Conservation (phyloP, 2,113 vertebrate genomes). For the Muntiacus muntjak region DNA sequence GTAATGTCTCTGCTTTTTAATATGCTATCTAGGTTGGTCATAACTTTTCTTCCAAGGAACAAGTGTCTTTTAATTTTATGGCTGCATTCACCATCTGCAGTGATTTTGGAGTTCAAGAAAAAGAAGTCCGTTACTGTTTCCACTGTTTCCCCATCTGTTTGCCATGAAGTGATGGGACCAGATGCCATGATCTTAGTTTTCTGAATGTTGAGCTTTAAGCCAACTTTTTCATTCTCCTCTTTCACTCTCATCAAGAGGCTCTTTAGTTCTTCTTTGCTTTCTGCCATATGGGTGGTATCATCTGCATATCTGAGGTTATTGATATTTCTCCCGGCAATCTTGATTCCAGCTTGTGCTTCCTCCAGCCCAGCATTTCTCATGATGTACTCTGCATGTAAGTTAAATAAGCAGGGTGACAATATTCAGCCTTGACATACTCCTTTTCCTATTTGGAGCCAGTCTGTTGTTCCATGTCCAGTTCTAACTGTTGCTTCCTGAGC, state of each 20-base stretch:
- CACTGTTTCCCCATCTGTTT: not conserved
- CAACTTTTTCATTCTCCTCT: not conserved
- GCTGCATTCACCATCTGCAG: not conserved
- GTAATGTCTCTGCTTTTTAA: not conserved
- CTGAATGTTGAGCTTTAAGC: not conserved
- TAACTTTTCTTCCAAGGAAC: not conserved
- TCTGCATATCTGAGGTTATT: not conserved
- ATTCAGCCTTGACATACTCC: accelerated
- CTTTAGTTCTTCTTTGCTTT: not conserved
- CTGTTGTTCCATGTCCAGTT: not conserved
- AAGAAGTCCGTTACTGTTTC: not conserved
- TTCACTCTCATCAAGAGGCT: not conserved
- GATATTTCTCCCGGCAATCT: not conserved
- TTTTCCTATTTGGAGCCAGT: not conserved
- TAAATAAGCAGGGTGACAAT: not conserved
- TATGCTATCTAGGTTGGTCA: not conserved
- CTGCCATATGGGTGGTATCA: not conserved
- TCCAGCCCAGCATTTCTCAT: not conserved
- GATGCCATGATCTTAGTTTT: not conserved
- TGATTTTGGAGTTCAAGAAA: not conserved
- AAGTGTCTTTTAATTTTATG: not conserved
- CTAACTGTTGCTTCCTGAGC: not conserved
- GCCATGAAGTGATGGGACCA: not conserved
- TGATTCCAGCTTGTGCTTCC: not conserved
- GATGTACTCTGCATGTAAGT: not conserved